A percentile compares a stretch with the other conserved stretches of the same genome.
Evolutionary conservation across 2,797 vertebrate genomes (phyloP).

Genomic region (Schizopygopsis pylzovi): DNA sequence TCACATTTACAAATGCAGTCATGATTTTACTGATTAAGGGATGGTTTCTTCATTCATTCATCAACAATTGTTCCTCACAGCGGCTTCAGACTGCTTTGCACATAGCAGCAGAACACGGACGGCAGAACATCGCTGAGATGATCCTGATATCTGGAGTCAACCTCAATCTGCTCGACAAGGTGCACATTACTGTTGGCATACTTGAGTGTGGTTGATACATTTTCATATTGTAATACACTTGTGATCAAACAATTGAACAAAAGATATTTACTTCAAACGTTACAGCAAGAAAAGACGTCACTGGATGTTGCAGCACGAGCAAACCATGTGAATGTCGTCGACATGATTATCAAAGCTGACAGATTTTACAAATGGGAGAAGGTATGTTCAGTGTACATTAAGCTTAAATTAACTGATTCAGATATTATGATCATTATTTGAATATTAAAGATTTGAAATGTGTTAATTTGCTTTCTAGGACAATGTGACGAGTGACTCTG

Average conservation of each 20-base stretch:
- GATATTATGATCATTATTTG: neutral
- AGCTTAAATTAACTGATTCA: neutral
- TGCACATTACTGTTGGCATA: slow-evolving; percentile 57
- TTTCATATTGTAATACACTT: neutral
- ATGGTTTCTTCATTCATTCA: neutral
- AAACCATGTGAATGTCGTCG: slow-evolving; percentile 85
- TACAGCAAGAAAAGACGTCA: slow-evolving; percentile 88
- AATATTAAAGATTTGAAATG: neutral
- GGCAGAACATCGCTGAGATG: slow-evolving; percentile 86
- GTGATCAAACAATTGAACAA: neutral
- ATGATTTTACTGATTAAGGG: neutral
- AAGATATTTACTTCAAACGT: neutral
- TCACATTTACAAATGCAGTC: neutral
- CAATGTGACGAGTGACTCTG: slow-evolving; percentile 55
- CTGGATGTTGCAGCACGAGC: slow-evolving; percentile 88
- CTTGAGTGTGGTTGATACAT: neutral
- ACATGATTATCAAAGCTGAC: slow-evolving; percentile 94
- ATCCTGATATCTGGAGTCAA: slow-evolving; percentile 86
- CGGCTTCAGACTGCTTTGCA: slow-evolving; percentile 88
- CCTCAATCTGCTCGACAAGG: slow-evolving; percentile 87
- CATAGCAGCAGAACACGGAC: slow-evolving; percentile 83
- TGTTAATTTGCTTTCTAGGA: slow-evolving; percentile 33
- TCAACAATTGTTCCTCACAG: slow-evolving; percentile 68
- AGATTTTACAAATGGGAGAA: slow-evolving; percentile 90
- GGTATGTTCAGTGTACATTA: slow-evolving; percentile 66